Base-by-base conservation (phyloP, 2,113 vertebrate species). In the Poecile atricapillus region DNA sequence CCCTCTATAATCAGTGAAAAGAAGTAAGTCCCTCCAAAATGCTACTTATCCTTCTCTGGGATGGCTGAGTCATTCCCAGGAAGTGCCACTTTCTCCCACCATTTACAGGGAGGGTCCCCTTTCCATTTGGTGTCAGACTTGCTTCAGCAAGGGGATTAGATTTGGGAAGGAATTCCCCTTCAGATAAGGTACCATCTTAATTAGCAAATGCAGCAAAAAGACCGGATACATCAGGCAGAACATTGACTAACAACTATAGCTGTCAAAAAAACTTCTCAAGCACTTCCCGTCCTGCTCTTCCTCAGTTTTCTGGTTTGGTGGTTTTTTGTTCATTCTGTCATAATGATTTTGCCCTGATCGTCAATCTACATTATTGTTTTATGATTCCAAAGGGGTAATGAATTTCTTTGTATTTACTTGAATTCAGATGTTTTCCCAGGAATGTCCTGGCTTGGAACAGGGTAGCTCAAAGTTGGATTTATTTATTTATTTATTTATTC, bases 211-310 rank as follows among this genome's bases (percentile, higher is more conserved):
- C 23, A 58, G n/a, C 24, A 60, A 13, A 86, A 71, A 79, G 31
- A 3, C 5, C 12, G 10, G 25, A 10, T 22, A 7, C 19, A 21
- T 11, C 23, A 64, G 56, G 30, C 69, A 84, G 52, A 67, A 28
- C 21, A 13, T 0, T 1, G 3, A 4, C 37, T 50, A 60, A 50
- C 41, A 53, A 0, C 47, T 24, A 1, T 15, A 23, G 8, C 20
- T 76, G 5, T 49, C 23, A 3, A 1, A 60, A 1, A 60, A 23
- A n/a, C 31, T 85, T 87, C 64, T 74, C 15, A 33, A 25, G 63
- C 0, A 0, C 25, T 89, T 78, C 27, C 27, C 4, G 3, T 80
- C 7, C 2, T 41, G 14, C 30, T 70, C 23, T 60, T 89, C 22
- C 37, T 88, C 24, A 31, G 0, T 62, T 81, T 88, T 83, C 52